Evolutionary conservation across 2,888 invertebrate genomes (phyloP).

Genomic region (Stenotaenia linearis): DNA sequence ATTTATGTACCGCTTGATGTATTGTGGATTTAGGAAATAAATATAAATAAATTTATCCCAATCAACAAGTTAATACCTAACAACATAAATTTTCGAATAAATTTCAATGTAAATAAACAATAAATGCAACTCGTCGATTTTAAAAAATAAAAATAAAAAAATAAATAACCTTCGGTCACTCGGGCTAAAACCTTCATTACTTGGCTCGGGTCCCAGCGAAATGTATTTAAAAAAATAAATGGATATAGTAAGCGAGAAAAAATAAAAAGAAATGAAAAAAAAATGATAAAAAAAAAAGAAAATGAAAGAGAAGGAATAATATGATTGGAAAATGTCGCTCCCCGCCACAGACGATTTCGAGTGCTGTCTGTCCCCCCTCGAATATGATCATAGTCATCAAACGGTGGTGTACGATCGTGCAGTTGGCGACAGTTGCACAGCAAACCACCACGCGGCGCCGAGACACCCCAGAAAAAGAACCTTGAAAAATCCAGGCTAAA

Average conservation of each 20-base stretch:
- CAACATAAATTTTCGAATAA: not conserved
- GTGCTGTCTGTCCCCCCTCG: not conserved
- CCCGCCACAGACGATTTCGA: not conserved
- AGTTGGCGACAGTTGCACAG: constrained; percentile 18
- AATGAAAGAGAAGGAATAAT: not conserved
- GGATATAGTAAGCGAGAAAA: not conserved
- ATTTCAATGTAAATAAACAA: not conserved
- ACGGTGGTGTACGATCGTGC: constrained; percentile 8
- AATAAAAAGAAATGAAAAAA: not conserved
- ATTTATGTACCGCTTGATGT: not conserved
- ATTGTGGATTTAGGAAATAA: not conserved
- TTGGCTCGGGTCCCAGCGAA: not conserved
- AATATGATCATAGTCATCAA: constrained; percentile 27
- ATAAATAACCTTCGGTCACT: not conserved
- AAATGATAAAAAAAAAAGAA: not conserved
- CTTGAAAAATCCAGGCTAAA: constrained; percentile 1
- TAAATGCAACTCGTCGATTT: not conserved
- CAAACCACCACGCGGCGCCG: constrained; percentile 10
- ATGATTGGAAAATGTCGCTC: not conserved
- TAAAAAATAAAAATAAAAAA: not conserved
- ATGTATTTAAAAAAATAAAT: not conserved
- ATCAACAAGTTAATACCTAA: not conserved
- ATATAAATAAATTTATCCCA: not conserved
- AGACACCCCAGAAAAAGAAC: not conserved
- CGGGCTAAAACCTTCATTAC: not conserved